Percentiles rank a stretch among this genome's conserved stretches.
phyloP scores from a whole-genome alignment of 2,113 vertebrate species.

The Egretta garzetta region DNA sequence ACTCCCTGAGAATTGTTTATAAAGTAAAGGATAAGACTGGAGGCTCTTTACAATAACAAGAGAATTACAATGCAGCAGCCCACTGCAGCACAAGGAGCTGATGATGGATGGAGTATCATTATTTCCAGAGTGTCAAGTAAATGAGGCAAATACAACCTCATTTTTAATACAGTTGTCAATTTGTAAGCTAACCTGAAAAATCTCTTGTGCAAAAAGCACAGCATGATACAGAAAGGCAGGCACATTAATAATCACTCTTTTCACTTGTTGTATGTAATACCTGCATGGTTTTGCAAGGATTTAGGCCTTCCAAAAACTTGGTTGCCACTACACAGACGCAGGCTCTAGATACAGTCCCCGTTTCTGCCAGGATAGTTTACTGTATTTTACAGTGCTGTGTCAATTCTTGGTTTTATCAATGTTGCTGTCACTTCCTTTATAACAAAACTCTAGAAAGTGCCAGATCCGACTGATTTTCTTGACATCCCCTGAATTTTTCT shows the following conservation, averaged over 20 bases:
- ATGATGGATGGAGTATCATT: background rate
- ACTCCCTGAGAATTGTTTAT: conserved; percentile 24
- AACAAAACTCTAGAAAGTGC: background rate
- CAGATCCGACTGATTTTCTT: background rate
- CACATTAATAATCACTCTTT: background rate
- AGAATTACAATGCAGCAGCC: background rate
- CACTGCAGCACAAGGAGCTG: background rate
- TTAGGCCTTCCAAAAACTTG: background rate
- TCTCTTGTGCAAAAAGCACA: background rate
- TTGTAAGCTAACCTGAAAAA: background rate
- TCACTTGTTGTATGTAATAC: background rate
- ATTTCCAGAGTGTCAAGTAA: background rate
- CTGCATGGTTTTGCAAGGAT: background rate
- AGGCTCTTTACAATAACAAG: background rate
- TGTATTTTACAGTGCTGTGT: background rate
- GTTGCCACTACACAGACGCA: background rate
- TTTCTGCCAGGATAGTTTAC: background rate
- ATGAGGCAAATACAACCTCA: background rate
- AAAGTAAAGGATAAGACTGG: conserved; percentile 3
- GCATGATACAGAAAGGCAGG: background rate
- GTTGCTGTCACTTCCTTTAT: background rate
- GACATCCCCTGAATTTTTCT: background rate
- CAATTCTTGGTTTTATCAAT: background rate
- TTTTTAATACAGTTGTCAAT: background rate
- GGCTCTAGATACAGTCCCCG: background rate